Evolutionary conservation across 1,140 invertebrate species (phyloP), one percentile per base, ranked within the genome.

Genomic region (Lysiphlebus fabarum): DNA sequence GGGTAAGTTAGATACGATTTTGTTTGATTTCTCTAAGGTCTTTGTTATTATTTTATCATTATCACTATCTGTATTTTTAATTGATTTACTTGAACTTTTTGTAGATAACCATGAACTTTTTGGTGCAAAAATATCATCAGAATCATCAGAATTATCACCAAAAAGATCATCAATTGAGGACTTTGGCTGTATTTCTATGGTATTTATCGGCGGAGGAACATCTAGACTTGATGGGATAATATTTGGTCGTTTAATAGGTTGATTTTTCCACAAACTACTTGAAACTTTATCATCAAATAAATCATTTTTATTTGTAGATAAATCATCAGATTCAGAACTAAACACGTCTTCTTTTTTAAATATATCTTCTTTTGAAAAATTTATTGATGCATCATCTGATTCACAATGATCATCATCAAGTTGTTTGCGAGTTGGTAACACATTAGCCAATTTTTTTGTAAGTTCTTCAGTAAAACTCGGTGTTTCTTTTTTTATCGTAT

Each of bases 381-480:
- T 78, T 34, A 73, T 68, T 8, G 71, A 69, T 38, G 71, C 50
- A 40, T 76, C 69, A 44, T 59, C 69, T 5, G 48, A 49, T 54
- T 78, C 71, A 43, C 70, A 64, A 5, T 56, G 36, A 37, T 62
- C 50, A 10, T 41, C 14, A 6, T 41, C 6, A 50, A 67, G 62
- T 26, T 26, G 17, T 56, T 71, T 77, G 36, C 72, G 62, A 48
- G 54, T 14, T 44, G 74, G 74, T 33, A 78, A 53, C 47, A 81
- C 80, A 53, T 72, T 82, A 8, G 81, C 82, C 5, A 86, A 69
- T 65, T 84, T 80, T 43, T 83, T 80, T 4, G 84, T 83, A 48
- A 87, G 70, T 65, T 86, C 83, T 53, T 84, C 83, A 0, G 84
- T 85, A 66, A 86, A 83, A 63, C 77, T 82, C 0, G 81, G 74